Base-by-base conservation (phyloP, 2,797 vertebrate genomes). In the Phataginus tetradactyla region DNA sequence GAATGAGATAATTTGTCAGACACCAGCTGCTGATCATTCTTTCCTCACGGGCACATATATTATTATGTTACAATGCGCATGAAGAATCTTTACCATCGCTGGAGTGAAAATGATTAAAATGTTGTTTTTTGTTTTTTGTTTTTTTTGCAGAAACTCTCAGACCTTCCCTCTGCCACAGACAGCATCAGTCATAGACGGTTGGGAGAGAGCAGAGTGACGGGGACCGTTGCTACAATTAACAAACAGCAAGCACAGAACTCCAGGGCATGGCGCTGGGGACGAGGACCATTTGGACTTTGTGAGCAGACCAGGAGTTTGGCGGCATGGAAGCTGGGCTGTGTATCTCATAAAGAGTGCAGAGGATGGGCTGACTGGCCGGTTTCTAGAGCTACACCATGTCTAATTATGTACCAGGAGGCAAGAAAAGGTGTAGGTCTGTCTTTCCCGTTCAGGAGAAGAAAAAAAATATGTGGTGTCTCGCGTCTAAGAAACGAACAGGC, bases 401-500 rank as follows among this genome's bases (percentile, higher is more conserved):
- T 98, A 98, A 99, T 99, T 99, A 98, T 85, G 97, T 98, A 98
- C 98, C 97, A 98, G 98, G 98, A 45, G 68, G 98, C 98, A 98
- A 98, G 98, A 98, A 98, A 98, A 98, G 98, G 98, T 98, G 97
- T 98, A 98, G 98, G 98, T 98, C 98, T 98, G 98, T 98, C 98
- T 98, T 98, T 98, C 98, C 98, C 98, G 98, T 98, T 98, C 97
- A 98, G 98, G 98, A 98, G 89, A 86, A 92, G 95, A 45, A 96
- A 96, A 98, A 98, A 98, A 91, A 94, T 71, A 91, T 87, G 98
- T 98, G 98, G 98, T 98, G 98, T 98, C 98, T 98, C 97, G 97
- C 98, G 95, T 98, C 98, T 98, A 98, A 99, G 98, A 99, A 99
- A 99, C 98, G 98, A 99, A 98, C 98, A 99, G 98, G 98, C 98